These are phyloP conservation scores for Phodopus roborovskii DNA, from an alignment of 2,113 vertebrate species.

Conservation along the genomic window DNA sequence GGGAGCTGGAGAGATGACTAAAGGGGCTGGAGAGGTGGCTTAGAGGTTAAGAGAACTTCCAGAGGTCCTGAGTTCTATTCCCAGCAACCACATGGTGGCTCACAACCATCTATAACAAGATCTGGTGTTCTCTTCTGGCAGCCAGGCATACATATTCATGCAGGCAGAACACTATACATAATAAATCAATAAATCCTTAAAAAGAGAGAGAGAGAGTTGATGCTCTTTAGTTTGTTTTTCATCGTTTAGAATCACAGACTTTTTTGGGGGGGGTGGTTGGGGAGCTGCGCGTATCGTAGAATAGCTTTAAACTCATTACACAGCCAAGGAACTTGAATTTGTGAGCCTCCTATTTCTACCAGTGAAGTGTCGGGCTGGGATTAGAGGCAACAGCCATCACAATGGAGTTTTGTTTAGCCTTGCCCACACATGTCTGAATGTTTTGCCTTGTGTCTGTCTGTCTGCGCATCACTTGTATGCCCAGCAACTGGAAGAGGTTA, in stretches of 20 bases:
- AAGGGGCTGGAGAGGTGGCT: neutral
- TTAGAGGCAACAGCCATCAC: neutral
- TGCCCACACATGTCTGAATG: neutral
- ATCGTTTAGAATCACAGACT: neutral
- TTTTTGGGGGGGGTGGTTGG: neutral
- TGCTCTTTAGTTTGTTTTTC: neutral
- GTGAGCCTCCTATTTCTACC: neutral
- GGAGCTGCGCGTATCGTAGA: neutral
- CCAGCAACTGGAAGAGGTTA: neutral
- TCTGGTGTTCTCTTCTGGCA: neutral
- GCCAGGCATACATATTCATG: neutral
- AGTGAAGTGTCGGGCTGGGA: neutral
- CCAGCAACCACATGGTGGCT: neutral
- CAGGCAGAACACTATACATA: too few species aligned
- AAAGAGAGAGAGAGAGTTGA: too few species aligned
- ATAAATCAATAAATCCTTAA: too few species aligned
- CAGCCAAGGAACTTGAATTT: neutral
- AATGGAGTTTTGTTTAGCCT: neutral
- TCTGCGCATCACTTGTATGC: neutral
- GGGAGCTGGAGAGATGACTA: too few species aligned
- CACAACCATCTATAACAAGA: neutral
- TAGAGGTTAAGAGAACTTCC: neutral
- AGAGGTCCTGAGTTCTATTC: neutral
- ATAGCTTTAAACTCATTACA: neutral
- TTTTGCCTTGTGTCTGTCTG: neutral